Conservation (phyloP, 2,888 invertebrate genomes). For the Pyrgus malvae region DNA sequence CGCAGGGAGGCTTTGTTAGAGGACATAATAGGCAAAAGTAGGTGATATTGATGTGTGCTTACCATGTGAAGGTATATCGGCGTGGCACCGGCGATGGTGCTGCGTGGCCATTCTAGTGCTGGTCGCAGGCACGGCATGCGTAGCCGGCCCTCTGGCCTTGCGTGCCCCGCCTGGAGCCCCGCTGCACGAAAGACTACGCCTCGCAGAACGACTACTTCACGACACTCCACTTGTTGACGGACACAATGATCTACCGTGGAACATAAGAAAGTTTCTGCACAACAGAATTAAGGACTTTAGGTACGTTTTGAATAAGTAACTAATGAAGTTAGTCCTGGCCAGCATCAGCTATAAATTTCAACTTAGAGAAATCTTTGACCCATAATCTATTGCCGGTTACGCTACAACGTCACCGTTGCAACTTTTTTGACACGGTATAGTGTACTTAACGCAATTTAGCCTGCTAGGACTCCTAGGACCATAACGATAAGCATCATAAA, state of each 20-base stretch:
- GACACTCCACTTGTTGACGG: constrained; percentile 92
- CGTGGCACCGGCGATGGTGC: constrained; percentile 86
- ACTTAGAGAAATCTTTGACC: background rate
- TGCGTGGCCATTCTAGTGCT: constrained; percentile 88
- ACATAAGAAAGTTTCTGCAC: constrained; percentile 94
- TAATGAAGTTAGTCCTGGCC: no score
- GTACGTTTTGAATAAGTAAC: constrained; percentile 51
- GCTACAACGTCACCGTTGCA: no score
- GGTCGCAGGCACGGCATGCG: constrained; percentile 90
- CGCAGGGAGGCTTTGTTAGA: no score
- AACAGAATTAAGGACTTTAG: constrained; percentile 93
- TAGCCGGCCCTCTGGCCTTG: constrained; percentile 89
- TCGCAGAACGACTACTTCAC: constrained; percentile 87
- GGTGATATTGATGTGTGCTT: no score
- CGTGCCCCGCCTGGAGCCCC: constrained; percentile 89
- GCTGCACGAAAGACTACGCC: constrained; percentile 87
- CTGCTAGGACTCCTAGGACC: no score
- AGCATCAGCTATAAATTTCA: background rate
- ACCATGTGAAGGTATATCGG: constrained; percentile 55
- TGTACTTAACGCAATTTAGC: no score
- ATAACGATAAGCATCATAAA: no score
- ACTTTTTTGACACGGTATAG: no score
- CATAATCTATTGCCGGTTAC: no score
- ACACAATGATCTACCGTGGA: constrained; percentile 96
- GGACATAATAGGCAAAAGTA: no score